phyloP scores from a whole-genome alignment of 2,797 vertebrate genomes.

The Cossypha heuglini region DNA sequence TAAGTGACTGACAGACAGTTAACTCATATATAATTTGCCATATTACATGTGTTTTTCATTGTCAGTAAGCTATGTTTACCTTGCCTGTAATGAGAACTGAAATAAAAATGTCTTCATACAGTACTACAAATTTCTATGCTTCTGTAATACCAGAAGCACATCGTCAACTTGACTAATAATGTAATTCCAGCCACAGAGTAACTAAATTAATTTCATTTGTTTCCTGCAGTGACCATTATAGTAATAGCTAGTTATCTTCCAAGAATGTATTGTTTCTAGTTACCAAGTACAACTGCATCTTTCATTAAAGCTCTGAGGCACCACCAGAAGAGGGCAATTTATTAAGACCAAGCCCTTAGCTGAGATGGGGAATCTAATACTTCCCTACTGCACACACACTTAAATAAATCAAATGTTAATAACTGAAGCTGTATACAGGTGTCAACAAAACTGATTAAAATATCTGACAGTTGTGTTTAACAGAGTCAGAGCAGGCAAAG shows the following conservation, averaged over 20 bases:
- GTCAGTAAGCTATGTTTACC: background rate
- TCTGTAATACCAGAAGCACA: background rate
- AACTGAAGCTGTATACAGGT: background rate
- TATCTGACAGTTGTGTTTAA: background rate
- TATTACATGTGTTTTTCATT: background rate
- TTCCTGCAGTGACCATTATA: constrained; percentile 12
- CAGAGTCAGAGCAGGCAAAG: background rate
- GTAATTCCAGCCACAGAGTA: background rate
- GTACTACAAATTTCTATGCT: background rate
- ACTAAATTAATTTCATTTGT: background rate
- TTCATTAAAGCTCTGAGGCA: background rate
- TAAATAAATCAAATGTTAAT: background rate
- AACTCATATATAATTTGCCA: background rate
- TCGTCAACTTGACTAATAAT: background rate
- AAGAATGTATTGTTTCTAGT: background rate
- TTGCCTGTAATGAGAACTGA: background rate
- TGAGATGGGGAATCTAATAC: background rate
- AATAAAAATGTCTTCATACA: background rate
- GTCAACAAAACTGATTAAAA: background rate
- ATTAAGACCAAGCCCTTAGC: background rate
- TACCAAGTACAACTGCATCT: background rate
- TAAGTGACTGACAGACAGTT: background rate
- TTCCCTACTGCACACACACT: background rate
- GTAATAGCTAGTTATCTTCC: background rate
- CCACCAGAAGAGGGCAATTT: background rate